These are phyloP conservation scores for Canis aureus DNA, from an alignment of 2,113 vertebrate species.

Conservation along the genomic window DNA sequence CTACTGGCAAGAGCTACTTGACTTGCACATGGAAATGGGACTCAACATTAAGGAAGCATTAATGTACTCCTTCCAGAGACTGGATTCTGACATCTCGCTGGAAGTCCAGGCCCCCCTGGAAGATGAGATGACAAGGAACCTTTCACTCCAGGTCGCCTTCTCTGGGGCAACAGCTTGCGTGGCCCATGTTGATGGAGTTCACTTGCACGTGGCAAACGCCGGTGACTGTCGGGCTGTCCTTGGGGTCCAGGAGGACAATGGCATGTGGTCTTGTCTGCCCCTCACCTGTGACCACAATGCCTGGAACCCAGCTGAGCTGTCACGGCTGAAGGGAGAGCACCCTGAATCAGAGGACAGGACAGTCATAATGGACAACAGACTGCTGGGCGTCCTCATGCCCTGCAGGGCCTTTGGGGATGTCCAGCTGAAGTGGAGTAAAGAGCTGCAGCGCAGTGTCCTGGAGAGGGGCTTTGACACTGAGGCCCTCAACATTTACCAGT, in stretches of 20 bases:
- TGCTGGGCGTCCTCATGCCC: slow-evolving; percentile 96
- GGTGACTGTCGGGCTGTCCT: slow-evolving; percentile 95
- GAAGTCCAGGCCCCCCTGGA: slow-evolving; percentile 95
- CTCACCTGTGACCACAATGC: slow-evolving; percentile 95
- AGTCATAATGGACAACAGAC: slow-evolving; percentile 91
- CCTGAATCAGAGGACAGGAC: slow-evolving; percentile 93
- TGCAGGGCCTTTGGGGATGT: slow-evolving; percentile 96
- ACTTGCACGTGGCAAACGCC: slow-evolving; percentile 93
- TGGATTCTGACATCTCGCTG: slow-evolving; percentile 95
- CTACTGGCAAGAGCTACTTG: slow-evolving; percentile 96
- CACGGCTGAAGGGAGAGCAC: slow-evolving; percentile 91
- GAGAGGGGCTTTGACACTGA: slow-evolving; percentile 90
- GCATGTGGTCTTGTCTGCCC: slow-evolving; percentile 93
- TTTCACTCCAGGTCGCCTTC: slow-evolving; percentile 96
- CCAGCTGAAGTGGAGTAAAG: slow-evolving; percentile 96
- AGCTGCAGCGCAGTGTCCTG: slow-evolving; percentile 93
- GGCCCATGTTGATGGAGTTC: slow-evolving; percentile 91
- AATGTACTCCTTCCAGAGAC: slow-evolving; percentile 92
- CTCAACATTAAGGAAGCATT: slow-evolving; percentile 92
- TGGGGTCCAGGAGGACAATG: slow-evolving; percentile 91
- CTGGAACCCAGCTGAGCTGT: slow-evolving; percentile 90
- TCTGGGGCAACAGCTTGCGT: slow-evolving; percentile 96
- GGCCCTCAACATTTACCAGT: slow-evolving; percentile 93
- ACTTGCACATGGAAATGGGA: slow-evolving; percentile 90
- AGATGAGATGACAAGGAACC: slow-evolving; percentile 91